phyloP scores from a whole-genome alignment of 2,888 invertebrate genomes.

The Orthosia gothica region DNA sequence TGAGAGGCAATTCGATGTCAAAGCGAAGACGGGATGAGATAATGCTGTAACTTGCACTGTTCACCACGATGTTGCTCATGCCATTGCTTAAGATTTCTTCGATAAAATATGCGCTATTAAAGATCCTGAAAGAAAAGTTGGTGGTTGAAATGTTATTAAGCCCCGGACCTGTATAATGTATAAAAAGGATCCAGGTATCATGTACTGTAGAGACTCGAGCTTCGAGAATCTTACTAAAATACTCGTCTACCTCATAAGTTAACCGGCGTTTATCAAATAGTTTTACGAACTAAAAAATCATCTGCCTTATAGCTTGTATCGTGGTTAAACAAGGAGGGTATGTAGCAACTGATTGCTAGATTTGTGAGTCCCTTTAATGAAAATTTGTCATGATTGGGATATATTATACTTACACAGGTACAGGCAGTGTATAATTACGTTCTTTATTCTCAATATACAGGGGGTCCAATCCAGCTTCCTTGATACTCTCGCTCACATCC shows the following conservation, averaged over 20 bases:
- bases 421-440: slow-evolving; percentile 66
- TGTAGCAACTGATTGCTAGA: too few relatives aligned
- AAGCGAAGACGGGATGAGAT: slow-evolving; percentile 72
- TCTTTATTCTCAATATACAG: slow-evolving; percentile 49
- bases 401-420: slow-evolving; percentile 76
- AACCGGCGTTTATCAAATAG: too few relatives aligned
- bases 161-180: too few relatives aligned
- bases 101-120: slow-evolving; percentile 61
- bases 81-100: slow-evolving; percentile 72
- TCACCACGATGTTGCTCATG: slow-evolving; percentile 79
- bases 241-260: too few relatives aligned
- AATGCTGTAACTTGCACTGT: slow-evolving; percentile 71
- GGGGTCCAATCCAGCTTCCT: slow-evolving; percentile 80
- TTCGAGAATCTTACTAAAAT: too few relatives aligned
- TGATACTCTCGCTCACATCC: slow-evolving; percentile 68
- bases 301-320: too few relatives aligned
- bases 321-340: background rate
- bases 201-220: too few relatives aligned
- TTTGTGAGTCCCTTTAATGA: too few relatives aligned
- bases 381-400: too few relatives aligned
- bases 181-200: background rate
- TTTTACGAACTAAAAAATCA: too few relatives aligned
- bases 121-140: slow-evolving; percentile 68
- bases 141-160: too few relatives aligned
- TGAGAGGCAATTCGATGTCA: slow-evolving; percentile 76